Percentiles rank a stretch among this genome's conserved stretches.
phyloP scores from a whole-genome alignment of 2,797 vertebrate genomes.

The Pseudochaenichthys georgianus region DNA sequence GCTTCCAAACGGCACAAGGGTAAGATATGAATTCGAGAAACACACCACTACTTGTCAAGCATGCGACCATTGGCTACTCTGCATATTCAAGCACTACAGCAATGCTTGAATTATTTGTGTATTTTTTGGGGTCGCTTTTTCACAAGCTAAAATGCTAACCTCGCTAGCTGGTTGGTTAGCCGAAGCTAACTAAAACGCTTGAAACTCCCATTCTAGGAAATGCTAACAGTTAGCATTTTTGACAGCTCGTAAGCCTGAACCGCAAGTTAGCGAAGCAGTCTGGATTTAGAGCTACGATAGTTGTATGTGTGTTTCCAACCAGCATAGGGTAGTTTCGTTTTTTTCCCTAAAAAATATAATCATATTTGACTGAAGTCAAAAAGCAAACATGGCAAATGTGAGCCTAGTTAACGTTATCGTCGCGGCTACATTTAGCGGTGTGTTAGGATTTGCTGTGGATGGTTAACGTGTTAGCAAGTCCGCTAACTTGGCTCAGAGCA shows the following conservation, averaged over 20 bases:
- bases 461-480: conserved; percentile 66
- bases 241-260: conserved; percentile 40
- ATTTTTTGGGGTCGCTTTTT: conserved; percentile 51
- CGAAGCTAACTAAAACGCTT: conserved; percentile 50
- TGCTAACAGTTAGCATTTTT: conserved; percentile 72
- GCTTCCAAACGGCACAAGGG: conserved; percentile 74
- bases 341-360: background rate
- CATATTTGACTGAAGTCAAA: too few relatives aligned
- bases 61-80: background rate
- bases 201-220: conserved; percentile 42
- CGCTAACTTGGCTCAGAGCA: conserved; percentile 66
- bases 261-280: background rate
- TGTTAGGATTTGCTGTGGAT: conserved; percentile 24
- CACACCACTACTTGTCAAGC: background rate
- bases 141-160: conserved; percentile 70
- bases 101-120: conserved; percentile 18
- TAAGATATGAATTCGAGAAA: conserved; percentile 65
- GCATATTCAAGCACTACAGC: background rate
- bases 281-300: background rate
- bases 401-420: background rate
- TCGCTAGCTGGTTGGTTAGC: conserved; percentile 58
- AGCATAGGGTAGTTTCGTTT: fast-evolving
- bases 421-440: conserved; percentile 17
- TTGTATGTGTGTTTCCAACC: background rate
- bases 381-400: too few relatives aligned